These are phyloP conservation scores for Sapajus apella DNA, from an alignment of 2,113 vertebrate species.

Conservation along the genomic window DNA sequence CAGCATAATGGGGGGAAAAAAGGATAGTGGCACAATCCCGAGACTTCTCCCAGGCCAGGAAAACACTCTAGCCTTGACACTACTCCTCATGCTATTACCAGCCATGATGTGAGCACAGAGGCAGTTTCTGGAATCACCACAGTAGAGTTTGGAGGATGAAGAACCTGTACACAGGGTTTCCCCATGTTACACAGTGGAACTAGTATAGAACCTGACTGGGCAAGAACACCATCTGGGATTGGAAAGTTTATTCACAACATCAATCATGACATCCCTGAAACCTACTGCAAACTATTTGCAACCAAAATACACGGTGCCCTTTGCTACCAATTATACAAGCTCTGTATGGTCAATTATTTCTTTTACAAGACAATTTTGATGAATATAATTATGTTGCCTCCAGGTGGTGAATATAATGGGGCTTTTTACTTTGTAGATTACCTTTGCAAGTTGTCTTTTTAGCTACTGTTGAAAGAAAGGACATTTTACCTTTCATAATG, in stretches of 20 bases:
- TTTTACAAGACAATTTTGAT: not conserved
- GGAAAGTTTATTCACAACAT: not conserved
- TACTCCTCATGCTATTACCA: not conserved
- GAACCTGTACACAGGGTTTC: not conserved
- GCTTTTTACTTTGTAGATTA: not conserved
- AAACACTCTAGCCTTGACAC: not conserved
- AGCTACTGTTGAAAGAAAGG: not conserved
- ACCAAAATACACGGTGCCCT: not conserved
- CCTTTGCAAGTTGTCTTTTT: not conserved
- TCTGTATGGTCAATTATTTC: not conserved
- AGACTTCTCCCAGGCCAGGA: not conserved
- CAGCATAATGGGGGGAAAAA: not conserved
- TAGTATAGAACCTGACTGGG: not conserved
- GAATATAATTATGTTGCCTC: not conserved
- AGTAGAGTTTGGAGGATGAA: not conserved
- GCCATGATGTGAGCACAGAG: not conserved
- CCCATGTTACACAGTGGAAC: not conserved
- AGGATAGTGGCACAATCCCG: not conserved
- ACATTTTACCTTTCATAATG: not conserved
- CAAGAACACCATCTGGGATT: not conserved
- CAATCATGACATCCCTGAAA: not conserved
- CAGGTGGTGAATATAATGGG: not conserved
- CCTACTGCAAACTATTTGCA: not conserved
- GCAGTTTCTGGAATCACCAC: not conserved
- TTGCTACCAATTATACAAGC: not conserved